Evolutionary conservation across 2,888 invertebrate species (phyloP), one percentile per base, ranked within the genome.

Genomic region (Flabesymbios commensalis): DNA sequence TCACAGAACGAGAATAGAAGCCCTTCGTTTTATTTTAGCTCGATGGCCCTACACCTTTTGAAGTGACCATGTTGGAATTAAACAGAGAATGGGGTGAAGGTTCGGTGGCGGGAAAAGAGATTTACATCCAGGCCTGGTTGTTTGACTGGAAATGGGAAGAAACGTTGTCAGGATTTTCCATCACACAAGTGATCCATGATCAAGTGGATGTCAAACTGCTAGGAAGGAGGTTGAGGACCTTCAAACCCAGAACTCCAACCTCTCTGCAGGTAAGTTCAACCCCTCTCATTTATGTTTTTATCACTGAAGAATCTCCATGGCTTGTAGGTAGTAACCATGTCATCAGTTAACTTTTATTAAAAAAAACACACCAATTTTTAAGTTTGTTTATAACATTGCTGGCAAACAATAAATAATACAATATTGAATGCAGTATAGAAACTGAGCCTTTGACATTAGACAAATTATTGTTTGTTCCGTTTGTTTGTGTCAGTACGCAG

Each of bases 211-310:
- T 96, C 1, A 87, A 88, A 39, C 93, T 95, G 82, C 86, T 96
- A 1, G 97, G 96, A 0, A 92, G 92, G 28, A 88, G 90, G 0
- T 92, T 95, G 10, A 93, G 95, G 83, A 90, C 97, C n/a, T 96
- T 96, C 84, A 97, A 96, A 81, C 96, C 97, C 0, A 87, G 92
- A 3, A 94, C 96, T 91, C 93, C 94, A 0, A 91, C 94, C 75
- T 90, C 89, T 65, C 86, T 89, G 49, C 92, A 93, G 80, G 91
- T 91, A 36, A 29, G 45, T 53, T n/a, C n/a, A n/a, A n/a, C n/a
- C n/a, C n/a, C n/a, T n/a, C n/a, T n/a, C n/a, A n/a, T 10, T 14
- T 10, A 10, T 17, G 22, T 10, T 19, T 14, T 45, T 45, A 17
- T 45, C 7, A n/a, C 7, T 7, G 14, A 45, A 19, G n/a, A n/a